Evolutionary conservation across 2,113 vertebrate species (phyloP).

Genomic region (Nasalis larvatus): DNA sequence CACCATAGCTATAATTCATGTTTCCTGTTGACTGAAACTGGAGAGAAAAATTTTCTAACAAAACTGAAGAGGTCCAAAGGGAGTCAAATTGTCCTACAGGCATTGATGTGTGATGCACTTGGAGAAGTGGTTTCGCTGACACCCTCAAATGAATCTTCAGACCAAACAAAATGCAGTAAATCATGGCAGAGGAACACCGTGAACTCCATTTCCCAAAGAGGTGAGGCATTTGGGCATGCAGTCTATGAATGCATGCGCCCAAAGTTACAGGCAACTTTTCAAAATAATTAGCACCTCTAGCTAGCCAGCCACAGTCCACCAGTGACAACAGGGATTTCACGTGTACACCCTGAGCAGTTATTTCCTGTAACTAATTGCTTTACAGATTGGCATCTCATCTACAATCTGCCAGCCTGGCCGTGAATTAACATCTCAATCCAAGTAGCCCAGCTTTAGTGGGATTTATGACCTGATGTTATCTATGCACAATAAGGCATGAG

Average conservation of each 20-base stretch:
- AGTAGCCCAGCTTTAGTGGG: background rate
- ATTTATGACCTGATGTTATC: background rate
- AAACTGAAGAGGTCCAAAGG: background rate
- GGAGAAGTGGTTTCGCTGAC: constrained; percentile 64
- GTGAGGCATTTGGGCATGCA: constrained; percentile 43
- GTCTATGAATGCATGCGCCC: constrained; percentile 39
- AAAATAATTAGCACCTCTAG: constrained; percentile 58
- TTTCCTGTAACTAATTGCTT: constrained; percentile 49
- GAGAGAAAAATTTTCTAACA: constrained; percentile 25
- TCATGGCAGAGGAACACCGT: constrained; percentile 38
- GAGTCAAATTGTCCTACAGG: constrained; percentile 38
- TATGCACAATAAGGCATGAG: background rate
- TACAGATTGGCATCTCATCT: constrained; percentile 57
- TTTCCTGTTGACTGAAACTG: background rate
- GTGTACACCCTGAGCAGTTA: constrained; percentile 26
- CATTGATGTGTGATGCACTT: background rate
- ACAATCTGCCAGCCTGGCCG: constrained; percentile 10
- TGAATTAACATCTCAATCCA: constrained; percentile 51
- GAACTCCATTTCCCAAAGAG: constrained; percentile 60
- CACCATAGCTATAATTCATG: background rate
- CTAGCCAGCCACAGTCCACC: background rate
- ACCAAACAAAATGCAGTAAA: constrained; percentile 60
- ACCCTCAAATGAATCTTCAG: constrained; percentile 51
- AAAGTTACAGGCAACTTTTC: constrained; percentile 52
- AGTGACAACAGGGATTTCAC: constrained; percentile 44